Percentiles rank a stretch among this genome's conserved stretches.
Evolutionary conservation across 2,888 invertebrate species (phyloP).

Genomic region (Eueremaeus valkanovi): DNA sequence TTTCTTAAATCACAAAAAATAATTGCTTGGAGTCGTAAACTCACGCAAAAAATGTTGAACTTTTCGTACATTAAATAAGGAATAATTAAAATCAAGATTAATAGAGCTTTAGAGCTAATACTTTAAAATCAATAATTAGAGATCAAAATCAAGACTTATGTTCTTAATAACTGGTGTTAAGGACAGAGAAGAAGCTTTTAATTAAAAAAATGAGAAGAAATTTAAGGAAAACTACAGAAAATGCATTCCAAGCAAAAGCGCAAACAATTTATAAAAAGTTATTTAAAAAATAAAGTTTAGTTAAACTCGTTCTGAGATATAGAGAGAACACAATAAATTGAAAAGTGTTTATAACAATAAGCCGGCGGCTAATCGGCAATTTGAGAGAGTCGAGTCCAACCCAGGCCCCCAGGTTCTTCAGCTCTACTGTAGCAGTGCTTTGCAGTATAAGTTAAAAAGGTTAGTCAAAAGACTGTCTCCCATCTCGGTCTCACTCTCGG

Average conservation of each 20-base stretch:
- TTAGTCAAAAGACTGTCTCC: neutral
- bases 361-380: constrained; percentile 20
- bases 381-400: constrained; percentile 22
- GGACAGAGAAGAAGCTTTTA: constrained; percentile 11
- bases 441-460: neutral
- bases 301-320: neutral
- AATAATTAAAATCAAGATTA: constrained; percentile 17
- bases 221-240: neutral
- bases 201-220: constrained; percentile 16
- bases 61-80: neutral
- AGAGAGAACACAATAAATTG: constrained; percentile 29
- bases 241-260: constrained; percentile 2
- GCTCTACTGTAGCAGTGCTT: neutral
- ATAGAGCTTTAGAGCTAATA: constrained; percentile 8
- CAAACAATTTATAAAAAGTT: constrained; percentile 18
- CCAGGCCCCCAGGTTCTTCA: constrained; percentile 31
- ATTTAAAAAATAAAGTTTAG: neutral
- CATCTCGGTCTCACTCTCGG: neutral
- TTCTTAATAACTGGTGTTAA: constrained; percentile 9
- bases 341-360: constrained; percentile 36
- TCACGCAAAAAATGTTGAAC: neutral
- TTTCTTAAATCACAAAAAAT: neutral
- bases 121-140: constrained; percentile 34
- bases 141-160: neutral
- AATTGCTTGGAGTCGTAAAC: neutral